Percentiles rank a stretch among this genome's conserved stretches.
These are phyloP conservation scores for Ptychochromis oligacanthus DNA, from an alignment of 2,113 vertebrate species.

Conservation along the genomic window DNA sequence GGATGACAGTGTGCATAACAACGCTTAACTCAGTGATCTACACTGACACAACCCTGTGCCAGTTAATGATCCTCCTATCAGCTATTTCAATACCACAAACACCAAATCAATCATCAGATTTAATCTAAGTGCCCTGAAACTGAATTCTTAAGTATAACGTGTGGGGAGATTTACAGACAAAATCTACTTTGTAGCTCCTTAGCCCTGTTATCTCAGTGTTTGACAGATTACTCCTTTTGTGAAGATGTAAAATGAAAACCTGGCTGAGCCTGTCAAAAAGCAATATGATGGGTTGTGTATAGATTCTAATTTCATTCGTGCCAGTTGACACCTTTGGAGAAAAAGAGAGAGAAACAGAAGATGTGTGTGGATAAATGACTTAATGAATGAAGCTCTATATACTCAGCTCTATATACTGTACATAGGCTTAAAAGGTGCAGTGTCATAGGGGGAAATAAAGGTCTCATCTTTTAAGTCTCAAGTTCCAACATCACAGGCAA, in stretches of 20 bases:
- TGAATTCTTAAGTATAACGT: slow-evolving; percentile 31
- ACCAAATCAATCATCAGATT: neutral
- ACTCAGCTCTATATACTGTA: neutral
- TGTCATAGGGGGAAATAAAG: slow-evolving; percentile 1
- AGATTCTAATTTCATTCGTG: slow-evolving; percentile 33
- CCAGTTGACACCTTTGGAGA: slow-evolving; percentile 41
- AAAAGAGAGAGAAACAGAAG: neutral
- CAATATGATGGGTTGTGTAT: slow-evolving; percentile 13
- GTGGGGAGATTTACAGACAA: slow-evolving; percentile 19
- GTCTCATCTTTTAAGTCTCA: neutral
- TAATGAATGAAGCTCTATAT: neutral
- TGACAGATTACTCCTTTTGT: slow-evolving; percentile 39
- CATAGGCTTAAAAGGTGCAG: neutral
- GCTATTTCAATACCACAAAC: slow-evolving; percentile 40
- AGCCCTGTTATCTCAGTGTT: slow-evolving; percentile 2
- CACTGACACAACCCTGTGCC: slow-evolving; percentile 12
- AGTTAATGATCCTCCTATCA: slow-evolving; percentile 34
- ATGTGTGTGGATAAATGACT: neutral
- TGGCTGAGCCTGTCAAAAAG: slow-evolving; percentile 27
- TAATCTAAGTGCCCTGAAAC: neutral
- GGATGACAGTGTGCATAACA: slow-evolving; percentile 29
- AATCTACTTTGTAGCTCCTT: neutral
- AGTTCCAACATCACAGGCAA: neutral
- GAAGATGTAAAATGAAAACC: slow-evolving; percentile 36
- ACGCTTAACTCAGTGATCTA: slow-evolving; percentile 23